phyloP scores from a whole-genome alignment of 2,797 vertebrate genomes.

The Anabas testudineus region DNA sequence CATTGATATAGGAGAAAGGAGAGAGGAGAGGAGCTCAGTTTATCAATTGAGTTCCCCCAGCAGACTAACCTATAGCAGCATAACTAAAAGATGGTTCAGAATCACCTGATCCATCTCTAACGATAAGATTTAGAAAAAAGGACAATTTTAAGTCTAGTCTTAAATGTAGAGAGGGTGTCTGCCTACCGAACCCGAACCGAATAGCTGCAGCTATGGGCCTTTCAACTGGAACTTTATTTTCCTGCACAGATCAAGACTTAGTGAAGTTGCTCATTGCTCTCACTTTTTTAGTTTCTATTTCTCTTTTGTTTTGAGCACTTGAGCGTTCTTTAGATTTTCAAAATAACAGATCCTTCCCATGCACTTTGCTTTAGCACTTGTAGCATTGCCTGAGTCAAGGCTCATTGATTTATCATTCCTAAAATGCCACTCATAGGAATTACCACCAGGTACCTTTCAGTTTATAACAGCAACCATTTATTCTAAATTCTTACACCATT shows the following conservation, averaged over 20 bases:
- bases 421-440: constrained; percentile 17
- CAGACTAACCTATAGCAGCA: too few species aligned
- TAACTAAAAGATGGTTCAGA: too few species aligned
- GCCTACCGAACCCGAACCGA: too few species aligned
- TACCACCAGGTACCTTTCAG: constrained; percentile 1
- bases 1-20: too few species aligned
- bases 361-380: constrained; percentile 20
- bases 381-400: constrained; percentile 9
- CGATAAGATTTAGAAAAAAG: too few species aligned
- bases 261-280: constrained; percentile 8
- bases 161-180: too few species aligned
- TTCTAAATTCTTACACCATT: background rate
- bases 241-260: constrained; percentile 27
- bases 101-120: too few species aligned
- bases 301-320: constrained; percentile 15
- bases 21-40: too few species aligned
- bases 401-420: background rate
- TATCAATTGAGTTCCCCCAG: too few species aligned
- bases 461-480: background rate
- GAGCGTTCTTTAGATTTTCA: constrained; percentile 18
- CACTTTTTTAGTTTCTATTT: constrained; percentile 17
- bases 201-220: background rate
- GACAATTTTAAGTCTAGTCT: too few species aligned
- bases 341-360: constrained; percentile 4
- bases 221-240: constrained; percentile 18